Percentiles rank a stretch among this genome's conserved stretches.
These are phyloP conservation scores for Saccostrea echinata DNA, from an alignment of 1,140 invertebrate genomes.

Conservation along the genomic window DNA sequence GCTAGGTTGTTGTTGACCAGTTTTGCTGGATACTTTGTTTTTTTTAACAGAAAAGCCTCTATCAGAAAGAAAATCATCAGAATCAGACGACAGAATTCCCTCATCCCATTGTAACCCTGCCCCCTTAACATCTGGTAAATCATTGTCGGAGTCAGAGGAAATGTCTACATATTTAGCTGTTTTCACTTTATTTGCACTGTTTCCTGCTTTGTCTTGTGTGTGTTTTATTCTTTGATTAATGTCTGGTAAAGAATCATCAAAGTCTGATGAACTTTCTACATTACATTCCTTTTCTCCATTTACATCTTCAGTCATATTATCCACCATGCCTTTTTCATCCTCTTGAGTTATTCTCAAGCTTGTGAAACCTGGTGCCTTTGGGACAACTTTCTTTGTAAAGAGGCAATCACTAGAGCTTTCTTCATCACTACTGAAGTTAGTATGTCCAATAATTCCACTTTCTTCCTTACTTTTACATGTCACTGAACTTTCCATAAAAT, in stretches of 20 bases:
- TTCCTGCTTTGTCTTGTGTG: neutral
- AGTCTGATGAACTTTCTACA: neutral
- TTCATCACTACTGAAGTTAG: neutral
- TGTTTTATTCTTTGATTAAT: neutral
- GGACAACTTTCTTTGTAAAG: neutral
- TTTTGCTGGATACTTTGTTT: neutral
- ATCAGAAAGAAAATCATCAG: neutral
- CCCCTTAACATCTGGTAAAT: neutral
- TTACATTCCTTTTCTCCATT: neutral
- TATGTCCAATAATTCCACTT: neutral
- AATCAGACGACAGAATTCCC: constrained; percentile 6
- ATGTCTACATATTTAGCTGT: neutral
- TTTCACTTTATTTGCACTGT: neutral
- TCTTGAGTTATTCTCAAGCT: neutral
- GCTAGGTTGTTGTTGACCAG: neutral
- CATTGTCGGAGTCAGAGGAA: neutral
- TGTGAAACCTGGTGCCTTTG: neutral
- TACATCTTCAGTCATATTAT: neutral
- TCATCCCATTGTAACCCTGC: neutral
- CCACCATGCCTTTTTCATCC: neutral
- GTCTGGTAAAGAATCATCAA: constrained; percentile 11
- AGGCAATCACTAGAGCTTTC: neutral
- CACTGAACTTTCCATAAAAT: neutral
- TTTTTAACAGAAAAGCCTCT: neutral
- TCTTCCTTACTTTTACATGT: neutral